These are phyloP conservation scores for Anastrepha ludens DNA, from an alignment of 1,140 invertebrate species.

Conservation along the genomic window DNA sequence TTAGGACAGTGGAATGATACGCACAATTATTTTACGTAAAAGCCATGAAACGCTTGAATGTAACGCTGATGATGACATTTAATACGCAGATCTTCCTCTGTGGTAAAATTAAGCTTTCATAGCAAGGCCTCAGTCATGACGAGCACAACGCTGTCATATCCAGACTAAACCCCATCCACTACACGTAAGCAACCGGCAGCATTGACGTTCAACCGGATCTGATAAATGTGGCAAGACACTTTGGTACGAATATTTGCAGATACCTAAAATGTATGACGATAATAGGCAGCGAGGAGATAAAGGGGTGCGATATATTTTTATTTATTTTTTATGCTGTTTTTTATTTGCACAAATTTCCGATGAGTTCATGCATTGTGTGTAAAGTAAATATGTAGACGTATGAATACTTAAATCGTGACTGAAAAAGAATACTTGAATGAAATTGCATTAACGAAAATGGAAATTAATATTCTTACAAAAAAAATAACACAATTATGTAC, in stretches of 20 bases:
- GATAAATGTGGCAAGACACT: neutral
- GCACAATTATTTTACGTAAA: neutral
- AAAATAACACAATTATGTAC: neutral
- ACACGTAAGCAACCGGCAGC: neutral
- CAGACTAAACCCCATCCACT: neutral
- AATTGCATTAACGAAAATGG: constrained; percentile 11
- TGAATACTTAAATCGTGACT: neutral
- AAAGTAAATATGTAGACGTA: no score
- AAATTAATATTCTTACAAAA: constrained; percentile 29
- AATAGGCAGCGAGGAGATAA: neutral
- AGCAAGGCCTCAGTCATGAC: neutral
- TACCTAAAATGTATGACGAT: neutral
- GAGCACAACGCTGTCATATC: neutral
- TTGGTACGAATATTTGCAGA: neutral
- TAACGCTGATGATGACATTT: constrained; percentile 1
- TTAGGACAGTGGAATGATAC: neutral
- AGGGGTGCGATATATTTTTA: neutral
- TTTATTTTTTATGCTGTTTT: neutral
- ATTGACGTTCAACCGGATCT: neutral
- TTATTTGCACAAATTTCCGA: neutral
- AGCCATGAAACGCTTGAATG: neutral
- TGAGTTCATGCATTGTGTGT: neutral
- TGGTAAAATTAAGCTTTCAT: neutral
- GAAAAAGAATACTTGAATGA: constrained; percentile 22
- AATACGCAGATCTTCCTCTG: neutral